Evolutionary conservation across 1,140 invertebrate species (phyloP).

Genomic region (Bombus soroeensis): DNA sequence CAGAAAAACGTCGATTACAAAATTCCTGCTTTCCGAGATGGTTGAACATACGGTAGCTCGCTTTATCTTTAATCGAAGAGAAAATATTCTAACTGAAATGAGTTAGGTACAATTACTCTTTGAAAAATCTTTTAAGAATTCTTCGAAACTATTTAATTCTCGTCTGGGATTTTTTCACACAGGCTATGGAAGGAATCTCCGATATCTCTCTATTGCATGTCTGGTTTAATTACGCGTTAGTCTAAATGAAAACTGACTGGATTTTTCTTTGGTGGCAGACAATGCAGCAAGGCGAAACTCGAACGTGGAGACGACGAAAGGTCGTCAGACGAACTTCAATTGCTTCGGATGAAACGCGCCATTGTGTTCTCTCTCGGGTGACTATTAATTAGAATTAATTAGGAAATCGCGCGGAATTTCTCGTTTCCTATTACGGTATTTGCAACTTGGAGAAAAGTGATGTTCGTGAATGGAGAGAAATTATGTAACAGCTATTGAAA

Average conservation of each 20-base stretch:
- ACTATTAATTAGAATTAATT: slow-evolving; percentile 60
- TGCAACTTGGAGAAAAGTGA: neutral
- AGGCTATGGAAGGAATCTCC: too few species aligned
- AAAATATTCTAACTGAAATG: too few species aligned
- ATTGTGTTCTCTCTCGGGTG: slow-evolving; percentile 25
- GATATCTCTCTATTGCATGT: too few species aligned
- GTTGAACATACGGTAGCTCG: too few species aligned
- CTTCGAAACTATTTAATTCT: too few species aligned
- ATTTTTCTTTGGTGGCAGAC: neutral
- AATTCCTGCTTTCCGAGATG: too few species aligned
- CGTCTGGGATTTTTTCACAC: too few species aligned
- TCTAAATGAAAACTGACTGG: neutral
- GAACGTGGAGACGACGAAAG: slow-evolving; percentile 41
- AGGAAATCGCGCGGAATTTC: slow-evolving; percentile 16
- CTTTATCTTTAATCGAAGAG: too few species aligned
- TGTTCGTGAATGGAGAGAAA: neutral
- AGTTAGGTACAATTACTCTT: too few species aligned
- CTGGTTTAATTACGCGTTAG: neutral
- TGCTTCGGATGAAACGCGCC: slow-evolving; percentile 38
- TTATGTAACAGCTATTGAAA: neutral
- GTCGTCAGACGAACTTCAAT: slow-evolving; percentile 53
- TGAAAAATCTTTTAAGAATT: too few species aligned
- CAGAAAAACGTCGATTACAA: too few species aligned
- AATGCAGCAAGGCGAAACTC: slow-evolving; percentile 51
- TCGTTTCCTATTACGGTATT: neutral